Base-by-base conservation (phyloP, 2,113 vertebrate genomes). In the Cebus imitator region DNA sequence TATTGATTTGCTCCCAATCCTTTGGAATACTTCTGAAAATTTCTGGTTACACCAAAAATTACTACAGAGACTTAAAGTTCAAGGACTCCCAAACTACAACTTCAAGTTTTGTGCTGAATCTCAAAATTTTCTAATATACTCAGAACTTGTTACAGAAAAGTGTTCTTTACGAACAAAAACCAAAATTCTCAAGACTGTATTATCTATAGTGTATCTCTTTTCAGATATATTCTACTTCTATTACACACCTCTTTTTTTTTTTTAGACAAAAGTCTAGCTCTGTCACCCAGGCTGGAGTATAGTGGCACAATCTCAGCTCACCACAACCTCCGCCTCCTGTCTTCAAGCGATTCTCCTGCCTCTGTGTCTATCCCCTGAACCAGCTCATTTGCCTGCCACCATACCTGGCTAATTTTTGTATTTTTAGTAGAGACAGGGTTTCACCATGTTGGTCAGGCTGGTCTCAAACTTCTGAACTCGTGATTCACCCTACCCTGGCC, bases 81-180 rank as follows among this genome's bases (percentile, higher is more conserved):
- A 64, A 94, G 8, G 23, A 72, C 10, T 18, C 2, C n/a, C 12
- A 92, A 87, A 30, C 13, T 75, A 61, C 1, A 90, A 89, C 6
- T 57, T 81, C 12, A 90, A 90, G 94, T 80, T 64, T 93, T 55
- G 27, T 73, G 55, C 0, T 93, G 45, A 94, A 78, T n/a, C 68
- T 50, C 27, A 92, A 95, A 85, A 66, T 64, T 84, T 80, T 76
- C 30, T 70, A 90, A 73, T 68, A 1, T 11, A 92, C 73, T 92
- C 32, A 87, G 58, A 93, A 95, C 30, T 50, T 96, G 43, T 61
- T 43, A 84, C 3, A 95, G 73, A 75, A 97, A 92, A 85, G 5
- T 73, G 61, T 45, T 95, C 72, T 81, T 81, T 75, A 70, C 40
- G 80, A 80, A 73, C 5, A 90, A 50, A 80, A 61, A 61, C 32